Conservation (phyloP, 2,888 invertebrate species). For the Dichetophora obliterata region DNA sequence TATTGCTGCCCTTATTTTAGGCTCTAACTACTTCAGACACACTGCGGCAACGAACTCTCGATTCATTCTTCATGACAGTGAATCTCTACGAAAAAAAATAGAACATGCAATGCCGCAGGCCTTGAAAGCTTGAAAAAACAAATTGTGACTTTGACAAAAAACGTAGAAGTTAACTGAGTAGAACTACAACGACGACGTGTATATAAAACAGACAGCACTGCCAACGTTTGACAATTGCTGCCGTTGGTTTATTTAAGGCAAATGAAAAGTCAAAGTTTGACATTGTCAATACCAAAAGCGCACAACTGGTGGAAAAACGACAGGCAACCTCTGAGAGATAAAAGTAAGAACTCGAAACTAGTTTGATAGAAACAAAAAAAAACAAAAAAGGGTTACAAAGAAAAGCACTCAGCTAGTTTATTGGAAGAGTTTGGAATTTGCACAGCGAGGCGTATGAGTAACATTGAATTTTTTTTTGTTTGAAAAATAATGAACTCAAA, state of each 20-base stretch:
- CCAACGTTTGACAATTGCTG: not conserved
- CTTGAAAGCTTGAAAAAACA: not conserved
- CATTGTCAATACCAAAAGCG: not conserved
- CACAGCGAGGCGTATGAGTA: not conserved
- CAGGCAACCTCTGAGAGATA: no score
- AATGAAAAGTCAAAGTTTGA: slow-evolving; percentile 5
- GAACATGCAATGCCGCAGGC: not conserved
- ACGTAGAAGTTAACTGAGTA: not conserved
- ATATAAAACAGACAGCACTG: not conserved
- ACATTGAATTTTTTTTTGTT: not conserved
- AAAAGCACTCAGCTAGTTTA: no score
- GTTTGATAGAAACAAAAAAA: no score
- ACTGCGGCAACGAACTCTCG: no score
- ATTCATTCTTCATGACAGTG: no score
- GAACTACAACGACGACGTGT: not conserved
- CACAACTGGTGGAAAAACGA: not conserved
- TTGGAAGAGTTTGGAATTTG: no score
- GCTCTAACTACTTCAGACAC: not conserved
- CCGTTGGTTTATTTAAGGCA: not conserved
- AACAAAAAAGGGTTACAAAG: no score
- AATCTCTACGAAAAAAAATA: no score
- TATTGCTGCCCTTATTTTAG: not conserved
- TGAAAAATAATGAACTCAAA: no score
- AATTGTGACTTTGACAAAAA: not conserved
- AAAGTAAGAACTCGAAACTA: no score